phyloP scores from a whole-genome alignment of 2,888 invertebrate species.

The Philereme transversata region DNA sequence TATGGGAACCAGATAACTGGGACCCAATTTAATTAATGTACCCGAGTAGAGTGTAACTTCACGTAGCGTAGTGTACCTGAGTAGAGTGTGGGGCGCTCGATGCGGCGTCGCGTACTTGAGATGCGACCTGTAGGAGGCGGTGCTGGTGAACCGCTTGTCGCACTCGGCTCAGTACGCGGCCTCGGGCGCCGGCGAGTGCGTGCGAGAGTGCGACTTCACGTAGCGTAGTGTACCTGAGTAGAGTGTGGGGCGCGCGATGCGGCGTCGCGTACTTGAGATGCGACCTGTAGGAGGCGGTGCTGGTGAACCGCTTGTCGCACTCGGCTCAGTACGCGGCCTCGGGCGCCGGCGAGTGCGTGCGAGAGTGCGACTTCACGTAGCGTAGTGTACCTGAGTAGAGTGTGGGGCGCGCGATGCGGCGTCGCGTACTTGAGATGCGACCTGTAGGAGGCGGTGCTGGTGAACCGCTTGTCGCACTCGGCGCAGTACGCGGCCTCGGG shows the following conservation, averaged over 20 bases:
- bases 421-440: constrained; percentile 35
- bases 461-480: constrained; percentile 50
- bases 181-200: constrained; percentile 44
- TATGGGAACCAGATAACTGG: too few relatives aligned
- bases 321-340: constrained; percentile 54
- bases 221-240: too few relatives aligned
- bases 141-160: constrained; percentile 47
- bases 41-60: too few relatives aligned
- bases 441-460: constrained; percentile 35
- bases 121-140: constrained; percentile 31
- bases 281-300: constrained; percentile 32
- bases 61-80: too few relatives aligned
- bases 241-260: too few relatives aligned
- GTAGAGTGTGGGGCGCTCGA: constrained; percentile 21
- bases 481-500: constrained; percentile 53
- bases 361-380: not conserved
- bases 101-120: constrained; percentile 39
- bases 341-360: constrained; percentile 47
- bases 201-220: constrained; percentile 45
- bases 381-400: constrained; percentile 16
- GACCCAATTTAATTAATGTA: too few relatives aligned
- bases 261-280: constrained; percentile 33
- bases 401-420: constrained; percentile 34
- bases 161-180: constrained; percentile 55
- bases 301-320: constrained; percentile 50